Conservation (phyloP, 2,113 vertebrate genomes). For the Leptosomus discolor region DNA sequence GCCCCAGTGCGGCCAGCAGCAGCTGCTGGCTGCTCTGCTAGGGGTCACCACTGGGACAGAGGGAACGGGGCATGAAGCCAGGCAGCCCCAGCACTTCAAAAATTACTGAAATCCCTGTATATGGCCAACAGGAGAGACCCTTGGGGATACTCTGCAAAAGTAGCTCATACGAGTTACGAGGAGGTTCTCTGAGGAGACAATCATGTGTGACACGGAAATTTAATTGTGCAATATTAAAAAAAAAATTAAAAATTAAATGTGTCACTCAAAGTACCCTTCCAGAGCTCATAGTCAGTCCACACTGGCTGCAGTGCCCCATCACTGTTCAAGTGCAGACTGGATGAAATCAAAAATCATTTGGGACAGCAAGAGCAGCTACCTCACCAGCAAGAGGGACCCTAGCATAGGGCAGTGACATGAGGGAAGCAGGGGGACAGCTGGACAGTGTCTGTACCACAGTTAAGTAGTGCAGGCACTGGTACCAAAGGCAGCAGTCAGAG, state of each 20-base stretch:
- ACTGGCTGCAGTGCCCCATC: not conserved
- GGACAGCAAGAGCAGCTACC: not conserved
- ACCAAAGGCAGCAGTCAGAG: not conserved
- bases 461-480: not conserved
- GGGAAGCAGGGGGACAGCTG: not conserved
- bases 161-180: not conserved
- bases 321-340: not conserved
- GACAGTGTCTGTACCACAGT: not conserved
- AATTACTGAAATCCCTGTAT: not conserved
- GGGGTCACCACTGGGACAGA: not conserved
- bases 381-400: not conserved
- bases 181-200: not conserved
- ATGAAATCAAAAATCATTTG: not conserved
- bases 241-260: not conserved
- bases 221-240: not conserved
- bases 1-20: not conserved
- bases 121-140: not conserved
- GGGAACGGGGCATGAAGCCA: not conserved
- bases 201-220: not conserved
- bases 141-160: not conserved
- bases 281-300: not conserved
- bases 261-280: not conserved
- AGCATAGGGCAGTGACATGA: not conserved
- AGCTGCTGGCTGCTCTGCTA: accelerated
- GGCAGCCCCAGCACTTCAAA: not conserved